These are phyloP conservation scores for Paragorgia papillata DNA, from an alignment of 92 coral and sea anemone genomes.

Conservation along the genomic window DNA sequence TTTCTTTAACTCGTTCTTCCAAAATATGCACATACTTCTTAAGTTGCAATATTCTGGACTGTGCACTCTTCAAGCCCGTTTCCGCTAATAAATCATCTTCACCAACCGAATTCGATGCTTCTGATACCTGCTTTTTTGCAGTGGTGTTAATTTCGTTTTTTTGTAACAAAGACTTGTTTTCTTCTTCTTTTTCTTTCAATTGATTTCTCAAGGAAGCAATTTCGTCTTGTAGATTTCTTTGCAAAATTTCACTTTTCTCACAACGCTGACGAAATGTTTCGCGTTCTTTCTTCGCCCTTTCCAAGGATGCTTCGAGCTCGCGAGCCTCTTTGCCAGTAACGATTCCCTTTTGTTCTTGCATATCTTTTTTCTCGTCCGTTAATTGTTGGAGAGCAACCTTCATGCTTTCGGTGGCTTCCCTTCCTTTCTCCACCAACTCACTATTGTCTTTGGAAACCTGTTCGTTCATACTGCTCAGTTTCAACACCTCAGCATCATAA, in stretches of 20 bases:
- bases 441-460: slow-evolving; percentile 52
- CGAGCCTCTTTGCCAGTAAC: neutral
- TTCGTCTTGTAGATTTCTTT: slow-evolving; percentile 62
- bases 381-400: slow-evolving; percentile 87
- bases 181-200: slow-evolving; percentile 54
- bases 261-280: slow-evolving; percentile 58
- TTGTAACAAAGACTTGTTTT: slow-evolving; percentile 35
- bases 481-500: slow-evolving; percentile 15
- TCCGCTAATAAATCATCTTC: slow-evolving; percentile 46
- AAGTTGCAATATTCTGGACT: slow-evolving; percentile 55
- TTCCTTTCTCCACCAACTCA: slow-evolving; percentile 47
- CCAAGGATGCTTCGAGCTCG: slow-evolving; percentile 60
- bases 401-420: slow-evolving; percentile 64
- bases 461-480: slow-evolving; percentile 25
- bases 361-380: slow-evolving; percentile 81
- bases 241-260: slow-evolving; percentile 54
- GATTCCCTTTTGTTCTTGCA: slow-evolving; percentile 53
- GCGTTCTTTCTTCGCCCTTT: slow-evolving; percentile 83
- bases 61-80: slow-evolving; percentile 51
- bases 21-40: slow-evolving; percentile 51
- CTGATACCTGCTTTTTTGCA: slow-evolving; percentile 4
- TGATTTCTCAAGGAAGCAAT: slow-evolving; percentile 50
- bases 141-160: slow-evolving; percentile 56
- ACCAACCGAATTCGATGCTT: slow-evolving; percentile 53
- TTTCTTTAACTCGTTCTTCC: slow-evolving; percentile 62